Percentiles rank a stretch among this genome's conserved stretches.
These are phyloP conservation scores for Drosophila atripex DNA, from an alignment of 2,888 invertebrate genomes.

Conservation along the genomic window DNA sequence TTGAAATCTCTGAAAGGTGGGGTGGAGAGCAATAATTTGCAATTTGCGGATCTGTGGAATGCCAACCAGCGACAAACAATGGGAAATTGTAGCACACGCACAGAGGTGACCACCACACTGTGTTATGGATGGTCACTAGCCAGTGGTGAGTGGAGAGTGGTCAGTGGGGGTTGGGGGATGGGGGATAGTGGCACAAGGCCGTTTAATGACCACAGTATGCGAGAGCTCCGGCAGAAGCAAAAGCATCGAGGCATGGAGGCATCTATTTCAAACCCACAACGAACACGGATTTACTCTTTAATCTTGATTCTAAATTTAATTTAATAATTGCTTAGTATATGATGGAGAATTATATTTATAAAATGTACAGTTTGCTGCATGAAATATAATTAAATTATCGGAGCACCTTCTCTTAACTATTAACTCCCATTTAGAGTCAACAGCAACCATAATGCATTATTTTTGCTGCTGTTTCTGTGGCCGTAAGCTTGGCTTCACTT, in stretches of 20 bases:
- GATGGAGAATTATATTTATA: too few species aligned
- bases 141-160: neutral
- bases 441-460: constrained; percentile 17
- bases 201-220: constrained; percentile 64
- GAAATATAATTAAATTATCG: neutral
- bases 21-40: constrained; percentile 15
- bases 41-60: constrained; percentile 31
- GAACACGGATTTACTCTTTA: neutral
- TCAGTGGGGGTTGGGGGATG: neutral
- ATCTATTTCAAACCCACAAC: constrained; percentile 29
- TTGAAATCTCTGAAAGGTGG: neutral
- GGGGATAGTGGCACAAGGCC: constrained; percentile 67
- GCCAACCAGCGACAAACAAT: constrained; percentile 37
- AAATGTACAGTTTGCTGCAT: too few species aligned
- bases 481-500: too few species aligned
- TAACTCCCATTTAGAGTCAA: constrained; percentile 8
- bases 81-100: constrained; percentile 27
- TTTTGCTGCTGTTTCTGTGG: neutral
- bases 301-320: neutral
- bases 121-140: too few species aligned
- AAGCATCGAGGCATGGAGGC: constrained; percentile 60
- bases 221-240: too few species aligned
- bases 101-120: constrained; percentile 35
- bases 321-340: neutral
- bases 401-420: neutral